phyloP scores from a whole-genome alignment of 2,113 vertebrate species.

The Tautogolabrus adspersus region DNA sequence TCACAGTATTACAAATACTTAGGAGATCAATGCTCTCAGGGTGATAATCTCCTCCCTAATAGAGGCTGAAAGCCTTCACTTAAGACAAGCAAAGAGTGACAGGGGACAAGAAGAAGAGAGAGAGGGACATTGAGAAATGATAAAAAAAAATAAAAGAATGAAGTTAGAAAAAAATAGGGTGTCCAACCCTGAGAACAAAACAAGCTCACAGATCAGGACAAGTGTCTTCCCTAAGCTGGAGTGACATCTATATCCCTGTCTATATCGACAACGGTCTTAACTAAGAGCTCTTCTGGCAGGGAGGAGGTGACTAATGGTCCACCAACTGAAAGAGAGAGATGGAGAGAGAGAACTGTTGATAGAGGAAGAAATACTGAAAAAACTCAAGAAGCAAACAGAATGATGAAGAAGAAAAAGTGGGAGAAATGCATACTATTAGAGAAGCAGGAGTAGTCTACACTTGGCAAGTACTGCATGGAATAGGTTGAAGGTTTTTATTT shows the following conservation, averaged over 20 bases:
- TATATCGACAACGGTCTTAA: constrained; percentile 87
- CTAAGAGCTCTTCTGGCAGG: constrained; percentile 75
- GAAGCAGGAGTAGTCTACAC: neutral
- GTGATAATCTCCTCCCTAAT: constrained; percentile 88
- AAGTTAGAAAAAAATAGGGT: constrained; percentile 4
- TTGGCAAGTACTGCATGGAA: neutral
- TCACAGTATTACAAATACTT: constrained; percentile 61
- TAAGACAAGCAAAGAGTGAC: constrained; percentile 72
- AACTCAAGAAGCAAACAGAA: constrained; percentile 3
- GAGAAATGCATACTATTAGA: neutral
- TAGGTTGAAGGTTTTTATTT: too few species aligned
- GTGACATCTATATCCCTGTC: constrained; percentile 81
- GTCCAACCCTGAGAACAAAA: constrained; percentile 35
- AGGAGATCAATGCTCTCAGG: constrained; percentile 81
- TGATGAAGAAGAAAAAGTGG: neutral
- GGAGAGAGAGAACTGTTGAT: neutral
- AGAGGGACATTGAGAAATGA: neutral
- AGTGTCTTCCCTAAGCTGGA: constrained; percentile 79
- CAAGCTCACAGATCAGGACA: constrained; percentile 64
- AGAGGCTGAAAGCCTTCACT: constrained; percentile 82
- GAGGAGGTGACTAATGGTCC: constrained; percentile 51
- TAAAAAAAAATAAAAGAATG: constrained; percentile 28
- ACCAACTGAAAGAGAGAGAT: constrained; percentile 18
- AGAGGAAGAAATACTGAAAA: neutral
- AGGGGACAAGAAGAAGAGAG: constrained; percentile 22